phyloP scores from a whole-genome alignment of 37 sponge, comb jelly and placozoan genomes.

The Sycon ciliatum region DNA sequence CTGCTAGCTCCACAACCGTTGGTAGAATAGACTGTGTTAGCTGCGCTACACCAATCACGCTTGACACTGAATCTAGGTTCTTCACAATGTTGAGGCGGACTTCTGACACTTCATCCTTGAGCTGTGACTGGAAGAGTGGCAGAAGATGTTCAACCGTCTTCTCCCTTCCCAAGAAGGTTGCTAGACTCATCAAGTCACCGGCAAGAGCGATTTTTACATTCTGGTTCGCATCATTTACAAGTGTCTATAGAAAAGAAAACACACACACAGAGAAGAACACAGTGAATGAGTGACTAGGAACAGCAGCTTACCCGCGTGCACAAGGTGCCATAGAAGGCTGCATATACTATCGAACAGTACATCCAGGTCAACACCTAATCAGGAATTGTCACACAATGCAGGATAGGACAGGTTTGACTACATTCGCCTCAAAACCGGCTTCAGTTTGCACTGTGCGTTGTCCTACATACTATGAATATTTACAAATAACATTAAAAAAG shows the following conservation, averaged over 20 bases:
- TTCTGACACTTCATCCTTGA: conserved; percentile 98
- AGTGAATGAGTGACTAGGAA: too few relatives aligned
- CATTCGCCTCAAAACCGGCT: too few relatives aligned
- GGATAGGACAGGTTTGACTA: too few relatives aligned
- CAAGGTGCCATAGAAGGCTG: too few relatives aligned
- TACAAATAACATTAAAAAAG: too few relatives aligned
- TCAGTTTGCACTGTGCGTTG: too few relatives aligned
- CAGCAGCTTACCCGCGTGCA: too few relatives aligned
- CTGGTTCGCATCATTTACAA: conserved; percentile 80
- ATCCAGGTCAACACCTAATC: too few relatives aligned
- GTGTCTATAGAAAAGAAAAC: conserved; percentile 39
- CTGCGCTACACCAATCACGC: conserved; percentile 90
- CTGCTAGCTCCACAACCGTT: conserved; percentile 90
- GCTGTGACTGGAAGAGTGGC: conserved; percentile 74
- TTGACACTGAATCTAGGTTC: conserved; percentile 83
- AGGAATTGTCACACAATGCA: too few relatives aligned
- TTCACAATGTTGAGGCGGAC: conserved; percentile 94
- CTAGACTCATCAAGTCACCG: conserved; percentile 90
- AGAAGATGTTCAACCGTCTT: conserved; percentile 91
- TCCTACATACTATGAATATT: too few relatives aligned
- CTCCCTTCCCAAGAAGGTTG: conserved; percentile 81
- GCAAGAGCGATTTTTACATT: conserved; percentile 94
- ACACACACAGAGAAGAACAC: conserved; percentile 1
- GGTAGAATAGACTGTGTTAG: conserved; percentile 82
- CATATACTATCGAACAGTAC: too few relatives aligned